These are phyloP conservation scores for Condylostylus longicornis DNA, from an alignment of 1,140 invertebrate genomes.

Conservation along the genomic window DNA sequence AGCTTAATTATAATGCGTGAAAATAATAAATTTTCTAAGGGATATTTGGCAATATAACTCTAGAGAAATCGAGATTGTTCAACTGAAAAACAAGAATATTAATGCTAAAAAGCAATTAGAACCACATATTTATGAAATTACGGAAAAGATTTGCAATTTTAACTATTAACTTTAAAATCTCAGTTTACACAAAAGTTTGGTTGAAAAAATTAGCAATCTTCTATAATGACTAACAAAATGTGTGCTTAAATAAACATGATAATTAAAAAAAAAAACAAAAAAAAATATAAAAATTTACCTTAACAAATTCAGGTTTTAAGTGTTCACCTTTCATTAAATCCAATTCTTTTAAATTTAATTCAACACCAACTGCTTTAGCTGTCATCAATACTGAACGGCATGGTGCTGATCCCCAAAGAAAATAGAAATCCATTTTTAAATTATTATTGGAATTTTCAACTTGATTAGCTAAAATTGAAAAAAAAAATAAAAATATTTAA, in stretches of 20 bases:
- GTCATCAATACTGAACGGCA: conserved; percentile 52
- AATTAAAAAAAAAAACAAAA: neutral
- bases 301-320: conserved; percentile 54
- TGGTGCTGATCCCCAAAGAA: conserved; percentile 50
- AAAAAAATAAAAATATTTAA: neutral
- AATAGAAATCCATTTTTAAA: conserved; percentile 40
- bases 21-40: too few species aligned
- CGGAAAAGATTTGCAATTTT: too few species aligned
- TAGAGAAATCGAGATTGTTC: too few species aligned
- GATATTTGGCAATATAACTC: too few species aligned
- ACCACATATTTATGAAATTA: too few species aligned
- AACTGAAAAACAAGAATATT: too few species aligned
- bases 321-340: conserved; percentile 49
- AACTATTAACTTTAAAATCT: too few species aligned
- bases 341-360: conserved; percentile 53
- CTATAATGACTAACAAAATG: too few species aligned
- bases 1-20: too few species aligned
- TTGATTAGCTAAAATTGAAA: neutral
- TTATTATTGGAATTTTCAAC: neutral
- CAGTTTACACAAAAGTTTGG: too few species aligned
- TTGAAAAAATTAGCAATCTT: too few species aligned
- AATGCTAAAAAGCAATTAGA: too few species aligned
- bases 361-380: conserved; percentile 51
- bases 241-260: neutral
- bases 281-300: conserved; percentile 35